Evolutionary conservation across 2,113 vertebrate genomes (phyloP).

Genomic region (Sula dactylatra): DNA sequence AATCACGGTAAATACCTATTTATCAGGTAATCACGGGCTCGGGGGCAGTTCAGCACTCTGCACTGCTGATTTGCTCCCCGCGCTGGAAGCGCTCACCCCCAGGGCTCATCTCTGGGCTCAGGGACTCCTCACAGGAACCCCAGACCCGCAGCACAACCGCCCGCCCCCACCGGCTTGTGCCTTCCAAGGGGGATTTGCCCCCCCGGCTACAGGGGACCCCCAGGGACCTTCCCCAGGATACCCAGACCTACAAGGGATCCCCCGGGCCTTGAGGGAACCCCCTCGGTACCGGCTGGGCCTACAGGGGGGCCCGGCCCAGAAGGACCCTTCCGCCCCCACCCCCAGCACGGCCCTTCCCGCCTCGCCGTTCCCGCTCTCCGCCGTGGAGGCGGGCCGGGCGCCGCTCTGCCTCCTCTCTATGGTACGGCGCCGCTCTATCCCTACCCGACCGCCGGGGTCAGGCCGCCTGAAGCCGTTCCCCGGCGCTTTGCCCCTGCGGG

Average conservation of each 20-base stretch:
- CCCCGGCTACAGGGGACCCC: neutral
- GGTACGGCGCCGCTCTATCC: neutral
- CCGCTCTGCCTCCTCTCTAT: neutral
- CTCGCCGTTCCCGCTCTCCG: neutral
- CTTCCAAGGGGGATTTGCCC: neutral
- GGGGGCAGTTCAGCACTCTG: neutral
- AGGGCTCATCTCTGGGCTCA: neutral
- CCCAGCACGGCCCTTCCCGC: neutral
- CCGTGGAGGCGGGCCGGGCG: neutral
- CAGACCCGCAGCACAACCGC: neutral
- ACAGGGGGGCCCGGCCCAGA: too few relatives aligned
- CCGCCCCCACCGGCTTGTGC: neutral
- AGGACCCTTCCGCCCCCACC: too few relatives aligned
- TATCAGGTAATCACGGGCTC: too few relatives aligned
- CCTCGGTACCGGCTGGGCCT: too few relatives aligned
- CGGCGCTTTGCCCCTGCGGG: too few relatives aligned
- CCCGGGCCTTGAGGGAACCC: too few relatives aligned
- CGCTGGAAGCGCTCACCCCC: fast-evolving
- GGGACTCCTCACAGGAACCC: neutral
- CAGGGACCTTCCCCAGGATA: too few relatives aligned
- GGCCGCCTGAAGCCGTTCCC: too few relatives aligned
- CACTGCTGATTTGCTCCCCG: fast-evolving
- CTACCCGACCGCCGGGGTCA: too few relatives aligned
- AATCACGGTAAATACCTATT: neutral
- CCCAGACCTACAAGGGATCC: neutral